A percentile compares a stretch with the other conserved stretches of the same genome.
phyloP scores from a whole-genome alignment of 2,797 vertebrate species.

The Halcyon smyrnensis region DNA sequence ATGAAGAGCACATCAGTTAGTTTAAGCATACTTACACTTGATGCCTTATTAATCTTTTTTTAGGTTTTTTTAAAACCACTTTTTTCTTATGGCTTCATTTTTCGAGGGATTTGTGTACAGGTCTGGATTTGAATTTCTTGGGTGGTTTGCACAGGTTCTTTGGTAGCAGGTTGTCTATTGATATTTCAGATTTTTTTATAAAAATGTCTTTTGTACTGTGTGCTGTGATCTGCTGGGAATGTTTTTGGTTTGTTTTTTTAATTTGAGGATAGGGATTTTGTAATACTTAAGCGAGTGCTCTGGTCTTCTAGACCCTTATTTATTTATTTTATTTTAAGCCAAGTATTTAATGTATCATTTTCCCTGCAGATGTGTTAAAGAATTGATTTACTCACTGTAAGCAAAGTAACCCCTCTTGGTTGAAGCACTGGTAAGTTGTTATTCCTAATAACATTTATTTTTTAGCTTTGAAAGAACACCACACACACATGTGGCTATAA shows the following conservation, averaged over 20 bases:
- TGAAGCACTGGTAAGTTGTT: constrained; percentile 77
- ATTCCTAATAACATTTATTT: constrained; percentile 44
- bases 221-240: not conserved
- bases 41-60: not conserved
- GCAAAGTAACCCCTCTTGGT: constrained; percentile 56
- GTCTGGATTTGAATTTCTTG: not conserved
- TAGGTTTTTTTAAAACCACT: accelerated
- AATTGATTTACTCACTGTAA: constrained; percentile 54
- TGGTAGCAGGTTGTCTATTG: not conserved
- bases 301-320: not conserved
- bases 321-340: not conserved
- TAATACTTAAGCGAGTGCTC: not conserved
- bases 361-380: constrained; percentile 66
- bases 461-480: not conserved
- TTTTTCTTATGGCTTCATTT: not conserved
- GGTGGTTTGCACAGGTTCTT: not conserved
- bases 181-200: accelerated
- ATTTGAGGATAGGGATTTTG: not conserved
- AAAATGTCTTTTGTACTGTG: not conserved
- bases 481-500: not conserved
- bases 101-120: not conserved
- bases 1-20: not conserved
- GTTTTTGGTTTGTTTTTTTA: not conserved
- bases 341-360: constrained; percentile 43
- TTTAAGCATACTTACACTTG: not conserved